These are phyloP conservation scores for Helicoverpa armigera DNA, from an alignment of 1,140 invertebrate species.

Conservation along the genomic window DNA sequence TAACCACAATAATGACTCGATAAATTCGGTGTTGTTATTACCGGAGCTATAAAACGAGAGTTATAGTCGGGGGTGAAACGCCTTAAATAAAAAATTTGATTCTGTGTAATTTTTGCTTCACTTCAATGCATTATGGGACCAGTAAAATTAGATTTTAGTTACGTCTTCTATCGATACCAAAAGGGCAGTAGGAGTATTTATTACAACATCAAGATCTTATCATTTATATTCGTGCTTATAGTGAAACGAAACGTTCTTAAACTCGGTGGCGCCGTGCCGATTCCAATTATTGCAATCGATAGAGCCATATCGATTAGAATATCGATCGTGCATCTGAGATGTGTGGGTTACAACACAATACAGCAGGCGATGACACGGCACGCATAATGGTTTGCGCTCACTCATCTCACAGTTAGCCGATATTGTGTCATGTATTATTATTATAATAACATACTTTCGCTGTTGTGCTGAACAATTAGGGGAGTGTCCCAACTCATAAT, in stretches of 20 bases:
- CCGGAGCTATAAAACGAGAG: slow-evolving; percentile 60
- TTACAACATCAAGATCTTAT: background rate
- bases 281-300: slow-evolving; percentile 25
- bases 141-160: slow-evolving; percentile 21
- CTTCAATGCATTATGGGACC: slow-evolving; percentile 46
- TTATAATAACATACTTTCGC: slow-evolving; percentile 43
- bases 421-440: slow-evolving; percentile 45
- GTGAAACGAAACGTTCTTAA: background rate
- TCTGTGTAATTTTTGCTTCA: slow-evolving; percentile 58
- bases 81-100: slow-evolving; percentile 64
- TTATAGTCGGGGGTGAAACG: slow-evolving; percentile 55
- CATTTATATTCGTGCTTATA: background rate
- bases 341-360: slow-evolving; percentile 39
- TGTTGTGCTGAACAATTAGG: slow-evolving; percentile 14
- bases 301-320: slow-evolving; percentile 34
- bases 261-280: background rate
- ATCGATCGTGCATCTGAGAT: slow-evolving; percentile 34
- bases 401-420: slow-evolving; percentile 39
- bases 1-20: slow-evolving; percentile 55
- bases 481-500: slow-evolving; percentile 1
- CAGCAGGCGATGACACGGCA: slow-evolving; percentile 27
- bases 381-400: slow-evolving; percentile 37
- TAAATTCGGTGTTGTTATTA: slow-evolving; percentile 63
- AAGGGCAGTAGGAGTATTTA: background rate
- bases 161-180: background rate